Evolutionary conservation across 2,113 vertebrate species (phyloP), one percentile per base, ranked within the genome.

Genomic region (Leucoraja erinaceus): DNA sequence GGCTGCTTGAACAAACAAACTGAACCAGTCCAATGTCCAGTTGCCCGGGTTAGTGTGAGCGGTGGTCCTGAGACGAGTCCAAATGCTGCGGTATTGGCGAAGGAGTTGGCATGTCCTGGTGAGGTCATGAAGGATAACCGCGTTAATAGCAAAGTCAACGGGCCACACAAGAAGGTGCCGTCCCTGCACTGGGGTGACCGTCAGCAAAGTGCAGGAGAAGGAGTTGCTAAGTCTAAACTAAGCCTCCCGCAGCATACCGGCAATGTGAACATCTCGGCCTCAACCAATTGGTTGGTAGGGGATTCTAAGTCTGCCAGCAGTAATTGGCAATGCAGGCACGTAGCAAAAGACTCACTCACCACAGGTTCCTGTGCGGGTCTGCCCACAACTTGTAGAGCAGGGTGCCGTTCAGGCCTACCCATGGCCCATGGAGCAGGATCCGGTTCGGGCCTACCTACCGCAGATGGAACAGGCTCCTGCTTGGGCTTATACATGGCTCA

Each of bases 1-100:
- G 96, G 96, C 93, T 98, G 97, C 93, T 98, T 98, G 86, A 95
- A 96, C 94, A 97, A 96, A 95, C 95, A 98, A 14, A 95, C 98
- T 25, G 95, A 96, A 93, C 96, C 95, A 97, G 93, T 93, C 94
- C 94, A 56, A 90, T 72, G 38, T 47, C 38, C 38, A 3, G 38
- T 93, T 94, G 66, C 0, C 93, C 79, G 47, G 96, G 95, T 31
- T 88, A 33, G 83, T 28, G 68, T 0, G 8, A 93, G 95, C 22
- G 70, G 93, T 93, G 92, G 93, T 5, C 91, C 94, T 83, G 94
- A 94, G 0, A 93, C 94, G 75, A 31, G 10, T 9, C 94, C 94
- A 6, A 74, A 22, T 8, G 47, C 94, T 1, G 3, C 93, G 14
- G 0, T 93, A 93, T 94, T 92, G 18, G 94, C 93, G 94, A 95